Evolutionary conservation across 2,797 vertebrate genomes (phyloP).

Genomic region (Platalea minor): DNA sequence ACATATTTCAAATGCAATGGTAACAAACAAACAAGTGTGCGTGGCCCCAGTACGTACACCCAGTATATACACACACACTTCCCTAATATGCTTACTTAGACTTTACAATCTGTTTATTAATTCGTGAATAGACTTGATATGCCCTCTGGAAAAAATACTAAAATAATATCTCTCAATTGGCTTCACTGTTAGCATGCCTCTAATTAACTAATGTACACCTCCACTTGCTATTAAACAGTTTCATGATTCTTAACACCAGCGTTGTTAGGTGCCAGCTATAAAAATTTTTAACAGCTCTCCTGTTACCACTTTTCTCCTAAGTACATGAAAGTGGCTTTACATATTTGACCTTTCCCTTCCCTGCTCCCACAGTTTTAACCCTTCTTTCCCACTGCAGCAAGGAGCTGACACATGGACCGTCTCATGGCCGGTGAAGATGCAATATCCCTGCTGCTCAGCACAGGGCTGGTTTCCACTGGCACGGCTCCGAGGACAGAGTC

Average conservation of each 20-base stretch:
- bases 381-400: neutral
- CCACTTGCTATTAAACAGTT: slow-evolving; percentile 52
- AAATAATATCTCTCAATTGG: slow-evolving; percentile 60
- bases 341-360: slow-evolving; percentile 46
- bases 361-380: slow-evolving; percentile 36
- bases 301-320: slow-evolving; percentile 59
- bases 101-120: slow-evolving; percentile 70
- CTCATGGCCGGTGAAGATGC: accelerated
- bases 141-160: slow-evolving; percentile 63
- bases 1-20: slow-evolving; percentile 33
- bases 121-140: slow-evolving; percentile 60
- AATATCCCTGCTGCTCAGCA: neutral
- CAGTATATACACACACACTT: neutral
- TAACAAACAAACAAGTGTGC: slow-evolving; percentile 52
- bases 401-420: neutral
- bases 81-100: slow-evolving; percentile 56
- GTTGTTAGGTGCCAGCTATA: slow-evolving; percentile 63
- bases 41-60: neutral
- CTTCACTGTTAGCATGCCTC: slow-evolving; percentile 48
- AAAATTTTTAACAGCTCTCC: slow-evolving; percentile 59
- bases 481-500: neutral
- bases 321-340: slow-evolving; percentile 53
- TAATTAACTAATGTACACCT: slow-evolving; percentile 65
- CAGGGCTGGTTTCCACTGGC: neutral
- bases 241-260: slow-evolving; percentile 53